Conservation (phyloP, 2,113 vertebrate species). For the Notechis scutatus region DNA sequence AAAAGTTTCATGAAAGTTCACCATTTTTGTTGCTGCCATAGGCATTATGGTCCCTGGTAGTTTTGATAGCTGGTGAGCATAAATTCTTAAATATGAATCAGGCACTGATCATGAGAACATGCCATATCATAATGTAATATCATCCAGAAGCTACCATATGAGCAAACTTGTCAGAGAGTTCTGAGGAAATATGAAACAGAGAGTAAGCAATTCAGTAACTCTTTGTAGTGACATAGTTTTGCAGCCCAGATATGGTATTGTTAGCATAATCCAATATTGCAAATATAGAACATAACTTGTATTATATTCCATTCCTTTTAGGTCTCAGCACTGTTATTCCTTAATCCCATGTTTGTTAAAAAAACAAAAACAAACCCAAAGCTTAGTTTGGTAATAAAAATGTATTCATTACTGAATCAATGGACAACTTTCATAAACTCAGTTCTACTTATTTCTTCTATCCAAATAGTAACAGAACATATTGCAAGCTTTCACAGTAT, state of each 20-base stretch:
- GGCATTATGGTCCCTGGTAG: background rate
- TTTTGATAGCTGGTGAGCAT: background rate
- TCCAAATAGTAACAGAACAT: background rate
- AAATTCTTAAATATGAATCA: background rate
- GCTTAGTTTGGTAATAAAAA: background rate
- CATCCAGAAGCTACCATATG: background rate
- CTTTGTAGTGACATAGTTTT: background rate
- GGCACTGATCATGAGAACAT: background rate
- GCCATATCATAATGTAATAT: background rate
- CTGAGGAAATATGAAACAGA: background rate
- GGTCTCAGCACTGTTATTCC: background rate
- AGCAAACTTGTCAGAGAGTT: background rate
- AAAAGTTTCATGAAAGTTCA: background rate
- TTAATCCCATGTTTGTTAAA: background rate
- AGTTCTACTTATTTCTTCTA: background rate
- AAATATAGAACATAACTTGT: background rate
- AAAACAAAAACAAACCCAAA: background rate
- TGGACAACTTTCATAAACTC: background rate
- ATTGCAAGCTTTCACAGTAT: background rate
- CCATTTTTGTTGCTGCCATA: background rate
- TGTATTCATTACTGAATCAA: background rate
- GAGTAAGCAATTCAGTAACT: background rate
- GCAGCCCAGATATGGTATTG: background rate
- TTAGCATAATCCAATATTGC: background rate
- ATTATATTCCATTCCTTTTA: background rate